Evolutionary conservation across 2,888 invertebrate species (phyloP), one percentile per base, ranked within the genome.

Genomic region (Agrochola litura): DNA sequence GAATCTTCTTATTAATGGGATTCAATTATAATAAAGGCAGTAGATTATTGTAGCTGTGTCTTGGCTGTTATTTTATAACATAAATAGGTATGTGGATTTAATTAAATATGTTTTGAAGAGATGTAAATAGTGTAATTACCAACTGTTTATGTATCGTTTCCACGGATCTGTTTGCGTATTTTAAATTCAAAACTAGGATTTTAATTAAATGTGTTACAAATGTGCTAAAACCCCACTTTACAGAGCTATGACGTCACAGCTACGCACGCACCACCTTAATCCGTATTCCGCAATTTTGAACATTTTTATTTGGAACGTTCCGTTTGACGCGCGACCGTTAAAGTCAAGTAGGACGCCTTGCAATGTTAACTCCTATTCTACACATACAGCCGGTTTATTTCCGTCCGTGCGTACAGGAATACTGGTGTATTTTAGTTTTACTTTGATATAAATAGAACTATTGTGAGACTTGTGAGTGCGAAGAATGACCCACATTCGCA

Each of bases 391-490:
- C 86, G 79, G 90, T 90, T 92, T 96, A 96, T 96, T 96, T 96
- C 91, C 86, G 95, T 94, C 92, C 90, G 89, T 89, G 90, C 91
- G 93, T 93, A 94, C 95, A 95, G 92, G 94, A 96, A 96, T 96
- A 96, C 94, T 89, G 91, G 88, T 90, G 88, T 92, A 96, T 96
- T 96, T 96, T 95, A 92, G 95, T 93, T 92, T 92, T 90, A 91
- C 90, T 92, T 82, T 89, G 94, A 88, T 96, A 96, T 95, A 94
- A 96, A 96, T 96, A 96, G 95, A 93, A 90, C 89, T 88, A 95
- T 95, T 95, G 95, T 95, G 77, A 63, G 77, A 77, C 79, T 77
- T 46, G 61, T 46, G 91, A 90, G 90, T 91, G 88, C 88, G 85
- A 90, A 91, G 91, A 92, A 93, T 94, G 95, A 95, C 95, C 95